These are phyloP conservation scores for Chaetodon trifasciatus DNA, from an alignment of 2,797 vertebrate species.

Conservation along the genomic window DNA sequence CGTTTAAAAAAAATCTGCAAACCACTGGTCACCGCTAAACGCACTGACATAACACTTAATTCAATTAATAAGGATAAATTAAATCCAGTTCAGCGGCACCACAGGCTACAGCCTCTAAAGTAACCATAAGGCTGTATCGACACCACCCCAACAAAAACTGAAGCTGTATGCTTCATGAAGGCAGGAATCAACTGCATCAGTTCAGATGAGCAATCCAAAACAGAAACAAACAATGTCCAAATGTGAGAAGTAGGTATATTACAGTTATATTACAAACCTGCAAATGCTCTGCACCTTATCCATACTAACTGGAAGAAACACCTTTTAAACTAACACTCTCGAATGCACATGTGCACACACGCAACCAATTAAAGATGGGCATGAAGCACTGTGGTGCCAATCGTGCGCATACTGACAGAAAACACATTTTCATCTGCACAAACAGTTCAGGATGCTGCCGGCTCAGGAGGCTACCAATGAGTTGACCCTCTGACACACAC, in stretches of 20 bases:
- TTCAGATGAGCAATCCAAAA: constrained; percentile 10
- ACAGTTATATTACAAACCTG: not conserved
- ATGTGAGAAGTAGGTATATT: not conserved
- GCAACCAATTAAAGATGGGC: constrained; percentile 33
- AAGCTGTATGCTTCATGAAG: not conserved
- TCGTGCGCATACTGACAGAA: constrained; percentile 29
- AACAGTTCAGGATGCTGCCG: constrained; percentile 43
- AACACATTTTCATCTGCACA: constrained; percentile 39
- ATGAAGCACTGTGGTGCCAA: constrained; percentile 27
- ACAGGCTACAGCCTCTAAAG: no score
- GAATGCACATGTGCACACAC: not conserved
- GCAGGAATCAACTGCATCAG: not conserved
- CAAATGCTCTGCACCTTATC: constrained; percentile 12
- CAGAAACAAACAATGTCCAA: not conserved
- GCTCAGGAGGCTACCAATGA: constrained; percentile 44
- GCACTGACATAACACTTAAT: not conserved
- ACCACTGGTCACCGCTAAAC: not conserved
- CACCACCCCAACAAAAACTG: not conserved
- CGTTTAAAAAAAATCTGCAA: not conserved
- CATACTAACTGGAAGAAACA: constrained; percentile 34
- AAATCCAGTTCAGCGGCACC: not conserved
- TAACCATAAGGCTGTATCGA: not conserved
- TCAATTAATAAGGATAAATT: no score
- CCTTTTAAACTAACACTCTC: constrained; percentile 6
- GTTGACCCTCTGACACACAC: constrained; percentile 44